Conservation (phyloP, 2,113 vertebrate species). For the Polyodon spathula region DNA sequence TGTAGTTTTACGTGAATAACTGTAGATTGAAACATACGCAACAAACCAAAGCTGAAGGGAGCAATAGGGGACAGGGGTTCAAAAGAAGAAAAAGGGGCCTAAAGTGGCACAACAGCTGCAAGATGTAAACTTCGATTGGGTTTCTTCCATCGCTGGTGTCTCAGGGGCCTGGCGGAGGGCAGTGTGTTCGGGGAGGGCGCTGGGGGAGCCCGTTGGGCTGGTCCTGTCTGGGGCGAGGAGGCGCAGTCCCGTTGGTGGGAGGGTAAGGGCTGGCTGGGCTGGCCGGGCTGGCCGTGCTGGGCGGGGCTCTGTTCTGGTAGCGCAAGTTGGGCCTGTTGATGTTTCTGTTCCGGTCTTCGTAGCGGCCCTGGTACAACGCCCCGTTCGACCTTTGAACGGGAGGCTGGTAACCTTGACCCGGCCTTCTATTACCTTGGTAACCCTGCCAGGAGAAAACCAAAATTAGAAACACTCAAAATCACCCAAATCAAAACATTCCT, state of each 20-base stretch:
- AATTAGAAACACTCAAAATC: background rate
- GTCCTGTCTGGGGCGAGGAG: conserved; percentile 7
- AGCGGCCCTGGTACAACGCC: conserved; percentile 38
- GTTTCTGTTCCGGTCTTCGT: conserved; percentile 37
- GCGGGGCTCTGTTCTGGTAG: conserved; percentile 39
- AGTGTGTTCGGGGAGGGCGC: conserved; percentile 63
- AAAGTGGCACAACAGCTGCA: too few species aligned
- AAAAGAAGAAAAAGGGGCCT: too few species aligned
- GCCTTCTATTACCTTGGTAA: conserved; percentile 57
- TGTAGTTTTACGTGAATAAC: too few species aligned
- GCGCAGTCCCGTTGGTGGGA: conserved; percentile 37
- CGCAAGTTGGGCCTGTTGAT: conserved; percentile 47
- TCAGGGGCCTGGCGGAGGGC: too few species aligned
- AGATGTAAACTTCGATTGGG: too few species aligned
- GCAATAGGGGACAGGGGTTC: too few species aligned
- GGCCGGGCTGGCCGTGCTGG: conserved; percentile 33
- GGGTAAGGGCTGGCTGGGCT: conserved; percentile 31
- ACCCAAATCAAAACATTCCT: too few species aligned
- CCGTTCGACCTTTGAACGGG: conserved; percentile 59
- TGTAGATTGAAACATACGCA: too few species aligned
- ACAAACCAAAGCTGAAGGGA: too few species aligned
- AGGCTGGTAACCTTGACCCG: conserved; percentile 51
- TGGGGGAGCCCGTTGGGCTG: conserved; percentile 66
- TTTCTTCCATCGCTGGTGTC: too few species aligned
- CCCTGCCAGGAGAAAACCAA: conserved; percentile 46